Base-by-base conservation (phyloP, 2,113 vertebrate species). In the Phaethornis superciliosus region DNA sequence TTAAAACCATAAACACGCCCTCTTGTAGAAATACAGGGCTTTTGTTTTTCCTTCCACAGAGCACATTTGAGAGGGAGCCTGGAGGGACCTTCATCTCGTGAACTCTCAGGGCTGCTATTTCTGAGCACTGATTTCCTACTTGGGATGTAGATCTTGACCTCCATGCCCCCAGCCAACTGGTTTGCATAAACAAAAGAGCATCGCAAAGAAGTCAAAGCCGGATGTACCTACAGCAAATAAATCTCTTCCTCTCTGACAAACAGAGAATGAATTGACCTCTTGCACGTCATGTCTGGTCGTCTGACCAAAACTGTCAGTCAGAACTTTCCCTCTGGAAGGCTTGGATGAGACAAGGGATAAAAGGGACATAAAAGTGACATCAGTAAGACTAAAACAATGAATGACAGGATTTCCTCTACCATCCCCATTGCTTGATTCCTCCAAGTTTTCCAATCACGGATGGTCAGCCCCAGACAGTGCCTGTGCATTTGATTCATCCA, bases 151-250 rank as follows among this genome's bases (percentile, higher is more conserved):
- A 92, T 96, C 94, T 92, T 97, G 96, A 97, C 97, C 96, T 62
- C 81, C 3, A 3, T 94, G 88, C 69, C 90, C 95, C 72, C 1
- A 21, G 81, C 86, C 1, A 18, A 86, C 94, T 88, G 85, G 95
- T 96, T 97, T 96, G 96, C 90, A 95, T 95, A 97, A 97, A 97
- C 96, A 97, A 97, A 95, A 96, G 81, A 96, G 81, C 95, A 95
- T 94, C 33, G 71, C 93, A 92, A 93, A 96, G 88, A 88, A 95
- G 84, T 56, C 92, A 82, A 54, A 93, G 94, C 92, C 95, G 96
- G 97, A 97, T 96, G 93, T 95, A 97, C 94, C 96, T 92, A 95
- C 93, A 92, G 96, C 97, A 97, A 95, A 97, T 97, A 96, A 97
- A 97, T 96, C 94, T 94, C 95, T 97, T 96, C 95, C 96, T 97